Percentiles rank a stretch among this genome's conserved stretches.
Evolutionary conservation across 2,113 vertebrate genomes (phyloP).

Genomic region (Oceanites oceanicus): DNA sequence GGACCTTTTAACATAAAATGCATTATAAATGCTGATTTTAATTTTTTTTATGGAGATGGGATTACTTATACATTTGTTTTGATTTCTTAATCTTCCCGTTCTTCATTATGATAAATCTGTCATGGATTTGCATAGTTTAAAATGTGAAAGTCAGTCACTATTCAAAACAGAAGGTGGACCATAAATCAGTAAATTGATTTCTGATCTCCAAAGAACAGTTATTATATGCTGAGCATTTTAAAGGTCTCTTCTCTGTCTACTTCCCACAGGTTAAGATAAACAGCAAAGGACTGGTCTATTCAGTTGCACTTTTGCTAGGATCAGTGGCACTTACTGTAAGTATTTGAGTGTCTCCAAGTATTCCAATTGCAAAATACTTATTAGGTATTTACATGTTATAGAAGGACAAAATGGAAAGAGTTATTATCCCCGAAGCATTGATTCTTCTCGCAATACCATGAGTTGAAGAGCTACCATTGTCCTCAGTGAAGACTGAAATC

Average conservation of each 20-base stretch:
- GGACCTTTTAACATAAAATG: background rate
- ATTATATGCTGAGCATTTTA: background rate
- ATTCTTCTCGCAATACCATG: background rate
- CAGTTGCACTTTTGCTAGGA: constrained; percentile 90
- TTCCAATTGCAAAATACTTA: background rate
- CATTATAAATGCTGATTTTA: background rate
- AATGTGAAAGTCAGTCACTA: background rate
- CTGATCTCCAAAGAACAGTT: background rate
- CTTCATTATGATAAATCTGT: background rate
- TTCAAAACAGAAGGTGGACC: background rate
- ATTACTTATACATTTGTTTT: background rate
- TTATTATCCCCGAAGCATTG: background rate
- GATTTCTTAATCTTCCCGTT: background rate
- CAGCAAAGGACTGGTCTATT: constrained; percentile 93
- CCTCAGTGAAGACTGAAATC: background rate
- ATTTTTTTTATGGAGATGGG: background rate
- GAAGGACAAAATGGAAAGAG: background rate
- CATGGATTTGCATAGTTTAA: background rate
- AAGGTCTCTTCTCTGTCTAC: background rate
- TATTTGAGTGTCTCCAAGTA: background rate
- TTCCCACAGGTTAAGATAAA: constrained; percentile 90
- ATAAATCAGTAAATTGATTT: background rate
- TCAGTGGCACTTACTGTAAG: constrained; percentile 96
- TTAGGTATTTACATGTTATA: background rate
- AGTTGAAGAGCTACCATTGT: background rate